phyloP scores from a whole-genome alignment of 2,888 invertebrate genomes.

The Plebejus argus region DNA sequence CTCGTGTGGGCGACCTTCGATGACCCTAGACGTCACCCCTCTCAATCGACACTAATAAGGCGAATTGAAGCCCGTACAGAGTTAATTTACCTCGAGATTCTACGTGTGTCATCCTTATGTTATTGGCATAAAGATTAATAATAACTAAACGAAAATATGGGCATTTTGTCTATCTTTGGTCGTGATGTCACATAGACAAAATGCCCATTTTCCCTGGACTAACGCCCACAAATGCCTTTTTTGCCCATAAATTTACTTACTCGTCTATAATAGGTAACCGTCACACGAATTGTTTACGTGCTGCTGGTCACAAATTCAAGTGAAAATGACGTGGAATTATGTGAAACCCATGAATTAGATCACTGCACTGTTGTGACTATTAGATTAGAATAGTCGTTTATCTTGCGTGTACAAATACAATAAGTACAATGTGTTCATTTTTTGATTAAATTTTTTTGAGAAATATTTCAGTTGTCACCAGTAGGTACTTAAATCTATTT shows the following conservation, averaged over 20 bases:
- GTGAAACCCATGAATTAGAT: not conserved
- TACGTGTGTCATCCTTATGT: constrained; percentile 35
- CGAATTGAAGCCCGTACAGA: constrained; percentile 37
- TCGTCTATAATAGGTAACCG: too few species aligned
- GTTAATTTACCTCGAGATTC: not conserved
- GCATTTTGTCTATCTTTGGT: too few species aligned
- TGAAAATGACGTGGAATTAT: not conserved
- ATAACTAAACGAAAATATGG: too few species aligned
- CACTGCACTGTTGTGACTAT: not conserved
- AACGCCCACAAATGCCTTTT: too few species aligned
- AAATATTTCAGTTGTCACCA: not conserved
- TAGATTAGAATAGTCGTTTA: not conserved
- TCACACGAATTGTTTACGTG: too few species aligned
- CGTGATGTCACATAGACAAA: too few species aligned
- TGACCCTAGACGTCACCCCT: constrained; percentile 41
- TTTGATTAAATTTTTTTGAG: not conserved
- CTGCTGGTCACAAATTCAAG: constrained; percentile 1
- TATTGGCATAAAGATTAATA: not conserved
- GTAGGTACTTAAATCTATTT: not conserved
- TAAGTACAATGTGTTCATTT: not conserved
- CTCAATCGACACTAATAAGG: constrained; percentile 44
- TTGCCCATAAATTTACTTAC: too few species aligned
- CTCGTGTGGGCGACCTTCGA: constrained; percentile 41
- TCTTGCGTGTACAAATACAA: not conserved
- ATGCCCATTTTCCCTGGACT: too few species aligned